A percentile compares a stretch with the other conserved stretches of the same genome.
These are phyloP conservation scores for Eulemur albifrons DNA, from an alignment of 2,797 vertebrate species.

Conservation along the genomic window DNA sequence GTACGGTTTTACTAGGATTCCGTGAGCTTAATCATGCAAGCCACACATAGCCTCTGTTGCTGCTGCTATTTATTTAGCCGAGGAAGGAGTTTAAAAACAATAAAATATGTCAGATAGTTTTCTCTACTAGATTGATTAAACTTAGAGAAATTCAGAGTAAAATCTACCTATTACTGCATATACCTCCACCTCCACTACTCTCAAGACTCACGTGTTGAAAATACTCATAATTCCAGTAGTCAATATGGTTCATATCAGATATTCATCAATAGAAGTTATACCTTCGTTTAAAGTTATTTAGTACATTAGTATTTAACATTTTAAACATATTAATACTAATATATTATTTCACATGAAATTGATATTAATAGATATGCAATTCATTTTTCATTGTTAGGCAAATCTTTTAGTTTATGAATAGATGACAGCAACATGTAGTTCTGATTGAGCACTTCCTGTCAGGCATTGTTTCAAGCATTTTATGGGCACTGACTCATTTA, in stretches of 20 bases:
- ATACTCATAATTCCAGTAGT: not conserved
- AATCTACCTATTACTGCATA: not conserved
- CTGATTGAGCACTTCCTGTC: not conserved
- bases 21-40: conserved; percentile 12
- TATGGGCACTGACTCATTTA: conserved; percentile 5
- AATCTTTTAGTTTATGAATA: not conserved
- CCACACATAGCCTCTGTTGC: conserved; percentile 8
- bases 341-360: not conserved
- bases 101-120: conserved; percentile 33
- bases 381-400: not conserved
- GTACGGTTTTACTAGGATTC: conserved; percentile 24
- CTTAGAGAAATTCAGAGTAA: conserved; percentile 12
- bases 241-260: not conserved
- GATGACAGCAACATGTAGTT: not conserved
- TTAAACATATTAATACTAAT: not conserved
- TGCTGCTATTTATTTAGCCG: conserved; percentile 47
- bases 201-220: not conserved
- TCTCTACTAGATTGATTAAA: not conserved
- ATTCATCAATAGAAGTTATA: not conserved
- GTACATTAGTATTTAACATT: not conserved
- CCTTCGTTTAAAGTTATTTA: not conserved
- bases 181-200: not conserved
- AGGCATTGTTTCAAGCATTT: not conserved
- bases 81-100: conserved; percentile 54
- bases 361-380: not conserved